Evolutionary conservation across 1,140 invertebrate genomes (phyloP).

Genomic region (Lordiphosa mommai): DNA sequence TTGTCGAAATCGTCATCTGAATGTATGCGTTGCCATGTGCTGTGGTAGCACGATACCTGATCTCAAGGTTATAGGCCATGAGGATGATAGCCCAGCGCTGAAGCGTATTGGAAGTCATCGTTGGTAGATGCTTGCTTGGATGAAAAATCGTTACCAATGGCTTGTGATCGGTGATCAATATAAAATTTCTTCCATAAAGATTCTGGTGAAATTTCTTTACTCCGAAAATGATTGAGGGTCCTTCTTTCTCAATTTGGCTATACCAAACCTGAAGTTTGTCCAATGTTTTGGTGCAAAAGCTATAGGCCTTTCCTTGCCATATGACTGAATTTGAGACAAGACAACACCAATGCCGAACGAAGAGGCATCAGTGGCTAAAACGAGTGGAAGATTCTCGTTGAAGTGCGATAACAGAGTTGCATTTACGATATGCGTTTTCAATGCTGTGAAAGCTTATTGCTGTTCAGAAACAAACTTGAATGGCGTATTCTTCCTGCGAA

Average conservation of each 20-base stretch:
- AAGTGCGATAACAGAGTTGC: background rate
- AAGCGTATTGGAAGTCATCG: constrained; percentile 12
- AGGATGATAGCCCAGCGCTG: constrained; percentile 17
- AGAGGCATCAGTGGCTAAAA: background rate
- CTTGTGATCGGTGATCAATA: too few relatives aligned
- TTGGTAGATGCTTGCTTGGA: constrained; percentile 50
- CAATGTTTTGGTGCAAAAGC: background rate
- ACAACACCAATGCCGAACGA: background rate
- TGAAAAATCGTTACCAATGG: constrained; percentile 79
- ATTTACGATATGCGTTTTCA: background rate
- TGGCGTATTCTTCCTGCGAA: background rate
- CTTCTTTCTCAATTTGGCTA: constrained; percentile 2
- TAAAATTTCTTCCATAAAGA: constrained; percentile 2
- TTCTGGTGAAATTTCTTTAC: constrained; percentile 4
- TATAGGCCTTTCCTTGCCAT: too few relatives aligned
- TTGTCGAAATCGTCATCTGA: constrained; percentile 16
- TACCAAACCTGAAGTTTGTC: background rate
- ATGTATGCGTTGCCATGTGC: background rate
- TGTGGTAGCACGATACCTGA: constrained; percentile 10
- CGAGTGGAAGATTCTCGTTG: background rate
- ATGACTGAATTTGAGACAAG: too few relatives aligned
- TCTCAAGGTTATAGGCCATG: constrained; percentile 17
- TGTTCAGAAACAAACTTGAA: background rate
- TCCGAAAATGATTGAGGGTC: constrained; percentile 4
- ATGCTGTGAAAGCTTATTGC: constrained; percentile 1